These are phyloP conservation scores for Sitta europaea DNA, from an alignment of 2,113 vertebrate genomes.

Conservation along the genomic window DNA sequence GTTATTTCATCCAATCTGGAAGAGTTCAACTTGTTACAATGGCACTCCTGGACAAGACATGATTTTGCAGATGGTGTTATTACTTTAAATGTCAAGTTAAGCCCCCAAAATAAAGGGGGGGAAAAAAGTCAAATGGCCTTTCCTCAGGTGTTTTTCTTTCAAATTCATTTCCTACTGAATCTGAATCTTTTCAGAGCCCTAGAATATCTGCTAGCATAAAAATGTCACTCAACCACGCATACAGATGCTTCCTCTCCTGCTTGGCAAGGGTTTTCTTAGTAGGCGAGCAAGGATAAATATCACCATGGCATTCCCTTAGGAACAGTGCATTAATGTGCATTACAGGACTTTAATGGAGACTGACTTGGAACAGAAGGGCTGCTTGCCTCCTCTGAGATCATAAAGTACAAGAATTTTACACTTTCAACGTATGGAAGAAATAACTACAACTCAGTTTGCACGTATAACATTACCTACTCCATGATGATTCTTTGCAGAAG, in stretches of 20 bases:
- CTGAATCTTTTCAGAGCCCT: not conserved
- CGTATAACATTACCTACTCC: not conserved
- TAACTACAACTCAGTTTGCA: not conserved
- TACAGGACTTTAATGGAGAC: not conserved
- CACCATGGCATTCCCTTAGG: conserved; percentile 34
- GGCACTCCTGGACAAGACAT: not conserved
- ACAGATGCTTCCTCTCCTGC: conserved; percentile 29
- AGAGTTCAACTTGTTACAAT: not conserved
- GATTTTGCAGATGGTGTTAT: not conserved
- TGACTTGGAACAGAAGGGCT: not conserved
- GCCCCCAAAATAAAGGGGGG: not conserved
- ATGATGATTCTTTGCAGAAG: not conserved
- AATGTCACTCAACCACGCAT: not conserved
- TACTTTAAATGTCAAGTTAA: conserved; percentile 28
- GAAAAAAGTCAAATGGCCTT: not conserved
- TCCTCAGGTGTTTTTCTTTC: not conserved
- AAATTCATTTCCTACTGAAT: not conserved
- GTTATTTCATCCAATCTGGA: not conserved
- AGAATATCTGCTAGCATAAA: conserved; percentile 15
- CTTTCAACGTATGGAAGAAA: not conserved
- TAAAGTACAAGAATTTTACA: not conserved
- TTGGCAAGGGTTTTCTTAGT: conserved; percentile 40
- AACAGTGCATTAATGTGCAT: not conserved
- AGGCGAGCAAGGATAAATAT: conserved; percentile 22
- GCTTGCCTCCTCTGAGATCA: not conserved